These are phyloP conservation scores for Morelia viridis DNA, from an alignment of 2,797 vertebrate species.

Conservation along the genomic window DNA sequence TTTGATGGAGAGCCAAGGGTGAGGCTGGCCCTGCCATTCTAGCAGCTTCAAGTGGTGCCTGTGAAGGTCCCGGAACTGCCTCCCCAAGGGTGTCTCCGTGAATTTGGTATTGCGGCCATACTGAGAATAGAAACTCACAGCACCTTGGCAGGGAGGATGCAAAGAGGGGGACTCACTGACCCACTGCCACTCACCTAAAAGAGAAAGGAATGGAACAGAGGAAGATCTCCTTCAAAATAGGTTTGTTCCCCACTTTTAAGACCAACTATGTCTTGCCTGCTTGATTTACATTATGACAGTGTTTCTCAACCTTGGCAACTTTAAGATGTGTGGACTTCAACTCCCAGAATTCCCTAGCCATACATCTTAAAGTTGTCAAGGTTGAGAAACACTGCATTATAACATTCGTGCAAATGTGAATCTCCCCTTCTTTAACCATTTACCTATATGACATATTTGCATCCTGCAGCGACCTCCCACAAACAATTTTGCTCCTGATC, in stretches of 20 bases:
- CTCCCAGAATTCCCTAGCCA: too few relatives aligned
- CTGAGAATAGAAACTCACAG: conserved; percentile 79
- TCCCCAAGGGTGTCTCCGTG: conserved; percentile 72
- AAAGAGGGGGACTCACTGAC: conserved; percentile 80
- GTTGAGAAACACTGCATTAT: too few relatives aligned
- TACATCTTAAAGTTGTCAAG: too few relatives aligned
- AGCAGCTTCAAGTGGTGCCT: conserved; percentile 78
- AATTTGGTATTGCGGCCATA: conserved; percentile 78
- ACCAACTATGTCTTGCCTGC: neutral
- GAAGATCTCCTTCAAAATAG: neutral
- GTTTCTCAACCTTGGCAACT: too few relatives aligned
- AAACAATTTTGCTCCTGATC: neutral
- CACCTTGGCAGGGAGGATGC: conserved; percentile 74
- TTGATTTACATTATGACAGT: neutral
- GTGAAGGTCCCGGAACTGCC: conserved; percentile 73
- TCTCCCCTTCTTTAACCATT: neutral
- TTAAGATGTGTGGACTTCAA: too few relatives aligned
- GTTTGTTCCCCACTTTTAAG: neutral
- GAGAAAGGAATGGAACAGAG: neutral
- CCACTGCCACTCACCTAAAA: conserved; percentile 86
- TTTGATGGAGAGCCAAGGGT: conserved; percentile 73
- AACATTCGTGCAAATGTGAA: neutral
- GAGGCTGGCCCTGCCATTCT: conserved; percentile 77
- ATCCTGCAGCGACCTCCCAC: neutral
- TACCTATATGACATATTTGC: too few relatives aligned